Base-by-base conservation (phyloP, 2,888 invertebrate species). In the Myopa testacea region DNA sequence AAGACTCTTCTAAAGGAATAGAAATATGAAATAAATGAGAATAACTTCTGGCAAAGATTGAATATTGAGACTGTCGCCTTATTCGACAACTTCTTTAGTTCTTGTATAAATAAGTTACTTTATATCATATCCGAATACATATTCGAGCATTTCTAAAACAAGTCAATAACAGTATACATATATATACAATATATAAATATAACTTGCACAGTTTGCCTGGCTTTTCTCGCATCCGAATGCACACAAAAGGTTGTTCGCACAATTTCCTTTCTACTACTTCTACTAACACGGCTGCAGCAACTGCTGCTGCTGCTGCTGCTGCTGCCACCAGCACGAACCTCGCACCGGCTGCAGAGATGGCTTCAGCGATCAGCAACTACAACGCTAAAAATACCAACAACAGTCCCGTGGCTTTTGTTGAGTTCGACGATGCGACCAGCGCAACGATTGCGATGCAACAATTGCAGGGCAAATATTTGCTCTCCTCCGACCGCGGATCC, bases 171-270 rank as follows among this genome's bases (percentile, higher is more conserved):
- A 65, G 58, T 60, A 79, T 58, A 78, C 8, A 50, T 70, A 52
- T 26, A 19, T 70, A 75, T 67, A 62, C 72, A 78, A 81, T 68
- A 77, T 77, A 75, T 79, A 71, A 77, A 80, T 76, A 78, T 75
- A 83, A 85, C 84, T 84, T 88, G 88, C 88, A 88, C 95, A 98
- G 98, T 94, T 97, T 98, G 93, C 95, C 96, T 92, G 98, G 98
- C 91, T 98, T 98, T 95, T 94, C 95, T 92, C 96, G 98, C 91
- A 95, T 98, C 91, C 96, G 98, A 92, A 95, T 98, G 93, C 94
- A 95, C 93, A 92, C 92, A 91, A 94, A 94, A 92, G 95, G 95
- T 90, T 86, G 95, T 90, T 86, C 89, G 86, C 88, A 89, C 87
- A 87, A 87, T 88, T 85, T 88, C 86, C 87, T 84, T 86, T 85